Percentiles rank a stretch among this genome's conserved stretches.
Evolutionary conservation across 2,113 vertebrate species (phyloP).

Genomic region (Accipiter virgatus): DNA sequence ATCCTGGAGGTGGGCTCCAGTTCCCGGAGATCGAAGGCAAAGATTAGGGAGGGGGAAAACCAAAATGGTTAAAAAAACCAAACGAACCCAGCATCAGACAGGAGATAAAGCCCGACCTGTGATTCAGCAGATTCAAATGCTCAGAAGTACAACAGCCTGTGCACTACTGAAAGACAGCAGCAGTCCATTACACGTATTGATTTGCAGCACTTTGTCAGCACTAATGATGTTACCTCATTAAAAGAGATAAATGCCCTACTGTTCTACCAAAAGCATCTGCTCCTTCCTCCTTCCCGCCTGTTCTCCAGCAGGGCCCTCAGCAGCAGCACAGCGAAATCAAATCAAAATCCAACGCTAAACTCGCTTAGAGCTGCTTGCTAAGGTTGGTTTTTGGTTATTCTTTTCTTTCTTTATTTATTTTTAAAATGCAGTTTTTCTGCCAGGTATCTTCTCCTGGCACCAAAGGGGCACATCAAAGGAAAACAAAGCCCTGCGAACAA

Average conservation of each 20-base stretch:
- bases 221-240: conserved; percentile 80
- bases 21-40: not conserved
- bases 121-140: conserved; percentile 70
- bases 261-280: conserved; percentile 75
- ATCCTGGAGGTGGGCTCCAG: not conserved
- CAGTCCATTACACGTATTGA: conserved; percentile 74
- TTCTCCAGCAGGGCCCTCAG: conserved; percentile 47
- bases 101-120: conserved; percentile 50
- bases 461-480: not conserved
- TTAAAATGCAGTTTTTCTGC: not conserved
- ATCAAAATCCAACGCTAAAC: conserved; percentile 60
- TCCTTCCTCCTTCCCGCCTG: conserved; percentile 48
- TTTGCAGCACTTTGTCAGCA: conserved; percentile 75
- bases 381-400: not conserved
- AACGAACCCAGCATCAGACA: not conserved
- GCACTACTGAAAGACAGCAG: conserved; percentile 49
- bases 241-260: conserved; percentile 77
- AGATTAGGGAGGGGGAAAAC: not conserved
- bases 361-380: conserved; percentile 1
- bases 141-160: conserved; percentile 13
- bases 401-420: not conserved
- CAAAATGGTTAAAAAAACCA: not conserved
- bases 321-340: conserved; percentile 53
- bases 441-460: not conserved
- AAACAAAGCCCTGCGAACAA: not conserved